Percentiles rank a stretch among this genome's conserved stretches.
Evolutionary conservation across 1,140 invertebrate species (phyloP).

Genomic region (Babylonia areolata): DNA sequence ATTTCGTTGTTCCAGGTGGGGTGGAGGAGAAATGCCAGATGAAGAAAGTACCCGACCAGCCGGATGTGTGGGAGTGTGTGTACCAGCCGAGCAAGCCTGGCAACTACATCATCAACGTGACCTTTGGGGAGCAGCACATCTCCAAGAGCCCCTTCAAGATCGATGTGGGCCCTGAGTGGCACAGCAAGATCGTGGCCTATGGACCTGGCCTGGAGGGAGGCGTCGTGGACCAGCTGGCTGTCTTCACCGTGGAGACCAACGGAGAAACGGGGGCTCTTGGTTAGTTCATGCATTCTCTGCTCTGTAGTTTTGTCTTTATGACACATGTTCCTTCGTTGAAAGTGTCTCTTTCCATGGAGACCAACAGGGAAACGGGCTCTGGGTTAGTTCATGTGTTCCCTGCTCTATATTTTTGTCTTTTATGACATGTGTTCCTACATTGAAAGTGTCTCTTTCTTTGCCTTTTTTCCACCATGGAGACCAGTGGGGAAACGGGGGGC

Average conservation of each 20-base stretch:
- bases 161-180: conserved; percentile 89
- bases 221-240: conserved; percentile 87
- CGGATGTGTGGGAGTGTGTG: conserved; percentile 69
- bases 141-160: conserved; percentile 78
- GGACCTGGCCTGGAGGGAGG: conserved; percentile 91
- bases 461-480: too few species aligned
- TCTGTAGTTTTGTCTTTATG: too few species aligned
- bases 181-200: conserved; percentile 88
- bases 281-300: conserved; percentile 53
- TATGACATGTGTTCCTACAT: too few species aligned
- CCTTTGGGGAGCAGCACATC: conserved; percentile 81
- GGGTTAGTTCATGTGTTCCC: conserved; percentile 72
- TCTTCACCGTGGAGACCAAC: conserved; percentile 94
- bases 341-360: too few species aligned
- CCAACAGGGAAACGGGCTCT: conserved; percentile 91
- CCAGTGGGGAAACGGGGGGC: conserved; percentile 92
- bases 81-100: conserved; percentile 88
- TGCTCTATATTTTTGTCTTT: too few species aligned
- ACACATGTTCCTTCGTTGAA: too few species aligned
- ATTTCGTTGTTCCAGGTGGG: conserved; percentile 65
- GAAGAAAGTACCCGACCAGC: conserved; percentile 61
- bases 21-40: conserved; percentile 64
- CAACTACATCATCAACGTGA: conserved; percentile 96
- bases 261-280: conserved; percentile 91
- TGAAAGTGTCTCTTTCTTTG: too few species aligned